These are phyloP conservation scores for Vireo altiloquus DNA, from an alignment of 2,113 vertebrate species.

Conservation along the genomic window DNA sequence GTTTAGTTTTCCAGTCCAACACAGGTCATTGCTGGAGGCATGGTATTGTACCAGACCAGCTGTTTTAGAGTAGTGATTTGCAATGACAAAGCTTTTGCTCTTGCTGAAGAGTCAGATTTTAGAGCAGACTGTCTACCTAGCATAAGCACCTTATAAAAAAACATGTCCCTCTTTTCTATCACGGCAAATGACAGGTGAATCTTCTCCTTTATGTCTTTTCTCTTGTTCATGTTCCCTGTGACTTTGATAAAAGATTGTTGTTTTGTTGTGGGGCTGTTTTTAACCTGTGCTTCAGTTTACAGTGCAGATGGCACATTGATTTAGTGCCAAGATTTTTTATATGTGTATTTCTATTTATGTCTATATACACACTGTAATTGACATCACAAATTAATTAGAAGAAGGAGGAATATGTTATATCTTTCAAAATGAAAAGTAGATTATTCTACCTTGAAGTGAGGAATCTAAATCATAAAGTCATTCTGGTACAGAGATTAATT, in stretches of 20 bases:
- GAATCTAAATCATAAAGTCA: conserved; percentile 12
- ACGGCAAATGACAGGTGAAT: background rate
- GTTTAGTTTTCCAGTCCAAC: background rate
- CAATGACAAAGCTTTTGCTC: background rate
- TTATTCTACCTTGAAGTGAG: conserved; percentile 48
- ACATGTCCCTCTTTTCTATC: background rate
- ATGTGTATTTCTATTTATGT: background rate
- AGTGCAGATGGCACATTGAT: background rate
- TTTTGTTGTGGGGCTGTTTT: background rate
- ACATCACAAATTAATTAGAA: background rate
- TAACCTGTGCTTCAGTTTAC: background rate
- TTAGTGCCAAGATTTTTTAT: background rate
- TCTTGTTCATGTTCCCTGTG: background rate
- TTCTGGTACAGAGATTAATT: conserved; percentile 46
- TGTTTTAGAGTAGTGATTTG: background rate
- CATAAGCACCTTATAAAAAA: background rate
- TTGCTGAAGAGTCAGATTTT: background rate
- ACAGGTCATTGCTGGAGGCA: background rate
- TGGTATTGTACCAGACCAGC: background rate
- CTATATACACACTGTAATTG: background rate
- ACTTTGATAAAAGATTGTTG: background rate
- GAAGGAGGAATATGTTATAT: background rate
- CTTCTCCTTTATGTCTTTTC: background rate
- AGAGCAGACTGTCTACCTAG: background rate
- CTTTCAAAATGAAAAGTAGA: background rate